Evolutionary conservation across 2,113 vertebrate species (phyloP).

Genomic region (Rhinolophus sinicus): DNA sequence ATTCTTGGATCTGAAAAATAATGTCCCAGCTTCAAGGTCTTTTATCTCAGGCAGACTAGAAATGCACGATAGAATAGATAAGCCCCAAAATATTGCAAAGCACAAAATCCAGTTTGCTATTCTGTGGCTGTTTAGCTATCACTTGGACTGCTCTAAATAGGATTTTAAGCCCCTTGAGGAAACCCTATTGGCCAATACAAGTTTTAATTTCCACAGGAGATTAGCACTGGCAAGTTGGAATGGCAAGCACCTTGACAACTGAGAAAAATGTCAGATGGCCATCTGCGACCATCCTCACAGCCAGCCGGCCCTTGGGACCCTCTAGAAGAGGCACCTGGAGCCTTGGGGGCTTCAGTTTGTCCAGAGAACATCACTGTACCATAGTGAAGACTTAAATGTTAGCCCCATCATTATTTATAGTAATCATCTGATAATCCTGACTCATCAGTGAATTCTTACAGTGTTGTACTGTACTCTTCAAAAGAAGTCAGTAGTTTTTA

Average conservation of each 20-base stretch:
- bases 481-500: background rate
- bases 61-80: background rate
- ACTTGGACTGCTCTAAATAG: background rate
- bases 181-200: background rate
- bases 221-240: background rate
- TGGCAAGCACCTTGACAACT: background rate
- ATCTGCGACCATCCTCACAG: background rate
- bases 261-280: background rate
- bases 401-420: background rate
- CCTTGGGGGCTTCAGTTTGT: background rate
- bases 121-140: background rate
- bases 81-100: background rate
- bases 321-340: background rate
- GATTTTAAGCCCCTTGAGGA: conserved; percentile 2
- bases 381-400: background rate
- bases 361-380: background rate
- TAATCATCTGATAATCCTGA: background rate
- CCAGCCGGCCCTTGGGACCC: too few species aligned
- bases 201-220: background rate
- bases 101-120: background rate
- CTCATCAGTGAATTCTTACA: background rate
- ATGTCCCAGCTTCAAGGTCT: background rate
- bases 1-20: conserved; percentile 25
- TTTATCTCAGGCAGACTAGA: background rate
- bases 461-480: background rate